Percentiles rank a stretch among this genome's conserved stretches.
These are phyloP conservation scores for Zosterops lateralis DNA, from an alignment of 2,113 vertebrate species.

Conservation along the genomic window DNA sequence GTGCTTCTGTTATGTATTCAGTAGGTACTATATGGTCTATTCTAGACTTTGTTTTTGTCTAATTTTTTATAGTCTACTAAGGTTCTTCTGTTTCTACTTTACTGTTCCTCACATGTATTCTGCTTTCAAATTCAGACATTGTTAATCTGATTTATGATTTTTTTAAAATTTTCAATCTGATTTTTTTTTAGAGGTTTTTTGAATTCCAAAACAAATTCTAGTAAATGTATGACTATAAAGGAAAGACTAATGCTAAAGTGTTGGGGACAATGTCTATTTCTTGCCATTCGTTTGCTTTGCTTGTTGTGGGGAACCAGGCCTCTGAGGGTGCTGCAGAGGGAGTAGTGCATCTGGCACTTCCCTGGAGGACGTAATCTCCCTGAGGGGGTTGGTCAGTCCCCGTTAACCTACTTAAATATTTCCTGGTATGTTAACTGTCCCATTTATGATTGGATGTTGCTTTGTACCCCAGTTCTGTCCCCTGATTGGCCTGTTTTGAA, in stretches of 20 bases:
- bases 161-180: background rate
- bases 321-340: no score
- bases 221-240: background rate
- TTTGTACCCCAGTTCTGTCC: no score
- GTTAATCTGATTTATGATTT: background rate
- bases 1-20: fast-evolving
- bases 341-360: no score
- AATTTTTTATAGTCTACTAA: background rate
- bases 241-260: background rate
- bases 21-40: background rate
- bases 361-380: no score
- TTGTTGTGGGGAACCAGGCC: no score
- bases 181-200: background rate
- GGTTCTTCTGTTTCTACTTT: no score
- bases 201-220: background rate
- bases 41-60: background rate
- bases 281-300: background rate
- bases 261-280: background rate
- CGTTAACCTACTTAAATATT: no score
- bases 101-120: background rate
- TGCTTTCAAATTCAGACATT: background rate
- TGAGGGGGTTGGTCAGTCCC: no score
- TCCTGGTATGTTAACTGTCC: no score
- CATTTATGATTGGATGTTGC: no score
- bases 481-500: no score